Percentiles rank a stretch among this genome's conserved stretches.
Conservation (phyloP, 2,797 vertebrate species). For the Numenius phaeopus region DNA sequence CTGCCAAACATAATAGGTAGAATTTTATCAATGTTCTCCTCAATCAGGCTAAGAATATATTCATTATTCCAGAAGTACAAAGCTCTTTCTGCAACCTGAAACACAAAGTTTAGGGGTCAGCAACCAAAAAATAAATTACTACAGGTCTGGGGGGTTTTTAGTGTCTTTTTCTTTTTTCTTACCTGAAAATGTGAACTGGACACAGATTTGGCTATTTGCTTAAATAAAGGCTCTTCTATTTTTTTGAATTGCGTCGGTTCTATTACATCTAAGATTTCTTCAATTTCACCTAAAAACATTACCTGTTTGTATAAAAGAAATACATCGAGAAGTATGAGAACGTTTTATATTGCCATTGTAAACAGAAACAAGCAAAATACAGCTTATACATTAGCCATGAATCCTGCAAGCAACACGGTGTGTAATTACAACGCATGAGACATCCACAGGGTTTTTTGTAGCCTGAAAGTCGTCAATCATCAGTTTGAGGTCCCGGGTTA, state of each 20-base stretch:
- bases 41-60: slow-evolving; percentile 98
- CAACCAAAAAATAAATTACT: background rate
- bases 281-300: slow-evolving; percentile 98
- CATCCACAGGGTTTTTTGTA: background rate
- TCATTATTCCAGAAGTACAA: slow-evolving; percentile 99
- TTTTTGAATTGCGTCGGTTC: slow-evolving; percentile 98
- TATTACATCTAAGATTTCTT: slow-evolving; percentile 98
- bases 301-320: slow-evolving; percentile 82
- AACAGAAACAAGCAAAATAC: background rate
- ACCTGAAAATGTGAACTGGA: slow-evolving; percentile 99
- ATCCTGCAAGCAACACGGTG: background rate
- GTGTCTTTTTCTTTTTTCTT: background rate
- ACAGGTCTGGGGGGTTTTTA: background rate
- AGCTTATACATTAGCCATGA: background rate
- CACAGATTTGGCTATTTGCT: slow-evolving; percentile 95
- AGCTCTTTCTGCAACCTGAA: slow-evolving; percentile 95
- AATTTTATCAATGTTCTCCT: slow-evolving; percentile 96
- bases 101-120: slow-evolving; percentile 55
- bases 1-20: slow-evolving; percentile 97
- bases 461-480: background rate
- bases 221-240: slow-evolving; percentile 96
- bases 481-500: background rate
- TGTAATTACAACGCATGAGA: background rate
- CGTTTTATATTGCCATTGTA: accelerated
- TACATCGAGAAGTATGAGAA: background rate